These are phyloP conservation scores for Drosophila erecta DNA, from an alignment of 1,140 invertebrate species.

Conservation along the genomic window DNA sequence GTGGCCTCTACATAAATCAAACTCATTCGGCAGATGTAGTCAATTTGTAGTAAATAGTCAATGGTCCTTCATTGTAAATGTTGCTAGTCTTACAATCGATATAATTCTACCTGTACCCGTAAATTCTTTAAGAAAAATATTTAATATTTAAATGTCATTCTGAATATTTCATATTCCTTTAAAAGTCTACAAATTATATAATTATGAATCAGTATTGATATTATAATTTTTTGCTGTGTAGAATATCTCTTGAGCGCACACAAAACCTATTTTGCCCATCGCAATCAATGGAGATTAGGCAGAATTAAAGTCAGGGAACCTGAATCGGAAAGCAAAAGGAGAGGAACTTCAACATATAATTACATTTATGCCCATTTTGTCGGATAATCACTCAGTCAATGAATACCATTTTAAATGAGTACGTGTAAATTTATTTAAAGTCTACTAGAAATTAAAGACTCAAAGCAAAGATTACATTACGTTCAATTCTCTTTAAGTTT, in stretches of 20 bases:
- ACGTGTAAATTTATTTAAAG: too few relatives aligned
- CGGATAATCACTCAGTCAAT: background rate
- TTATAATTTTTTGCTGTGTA: background rate
- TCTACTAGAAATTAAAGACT: background rate
- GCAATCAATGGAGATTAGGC: conserved; percentile 19
- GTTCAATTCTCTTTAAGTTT: background rate
- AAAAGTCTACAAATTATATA: too few relatives aligned
- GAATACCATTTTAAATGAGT: background rate
- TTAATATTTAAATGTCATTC: background rate
- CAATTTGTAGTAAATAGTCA: conserved; percentile 54
- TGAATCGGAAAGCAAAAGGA: background rate
- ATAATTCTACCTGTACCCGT: too few relatives aligned
- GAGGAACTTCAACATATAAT: background rate
- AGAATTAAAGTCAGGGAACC: conserved; percentile 2
- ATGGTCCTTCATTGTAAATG: background rate
- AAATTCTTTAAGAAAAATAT: too few relatives aligned
- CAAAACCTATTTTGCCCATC: background rate
- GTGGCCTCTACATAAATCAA: conserved; percentile 60
- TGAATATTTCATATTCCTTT: background rate
- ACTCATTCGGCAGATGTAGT: conserved; percentile 41
- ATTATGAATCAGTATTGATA: too few relatives aligned
- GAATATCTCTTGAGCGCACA: background rate
- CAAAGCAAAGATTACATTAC: too few relatives aligned
- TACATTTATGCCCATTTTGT: background rate
- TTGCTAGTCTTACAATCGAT: too few relatives aligned